Evolutionary conservation across 2,113 vertebrate genomes (phyloP).

Genomic region (Paramormyrops kingsleyae): DNA sequence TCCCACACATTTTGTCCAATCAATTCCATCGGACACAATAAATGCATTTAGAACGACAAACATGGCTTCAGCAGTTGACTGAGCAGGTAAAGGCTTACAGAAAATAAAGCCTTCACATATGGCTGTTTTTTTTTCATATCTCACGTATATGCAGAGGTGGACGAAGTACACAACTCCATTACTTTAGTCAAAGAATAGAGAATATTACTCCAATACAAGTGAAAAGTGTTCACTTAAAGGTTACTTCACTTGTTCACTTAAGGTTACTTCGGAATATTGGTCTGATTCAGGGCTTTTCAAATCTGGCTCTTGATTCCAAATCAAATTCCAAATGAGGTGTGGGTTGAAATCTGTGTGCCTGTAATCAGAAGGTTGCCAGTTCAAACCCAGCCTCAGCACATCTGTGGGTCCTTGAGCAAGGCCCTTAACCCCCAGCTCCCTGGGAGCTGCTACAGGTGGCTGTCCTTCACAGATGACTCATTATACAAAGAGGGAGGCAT

Average conservation of each 20-base stretch:
- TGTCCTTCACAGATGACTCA: not conserved
- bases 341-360: not conserved
- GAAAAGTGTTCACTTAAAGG: too few relatives aligned
- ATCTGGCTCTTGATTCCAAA: too few relatives aligned
- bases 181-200: too few relatives aligned
- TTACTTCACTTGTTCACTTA: too few relatives aligned
- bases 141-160: too few relatives aligned
- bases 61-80: not conserved
- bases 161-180: too few relatives aligned
- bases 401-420: not conserved
- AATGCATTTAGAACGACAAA: not conserved
- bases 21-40: not conserved
- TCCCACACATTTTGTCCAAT: not conserved
- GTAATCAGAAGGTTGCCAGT: not conserved
- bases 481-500: too few relatives aligned
- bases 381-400: not conserved
- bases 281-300: too few relatives aligned
- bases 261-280: too few relatives aligned
- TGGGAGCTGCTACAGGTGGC: not conserved
- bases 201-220: too few relatives aligned
- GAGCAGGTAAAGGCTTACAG: not conserved
- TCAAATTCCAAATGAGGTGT: too few relatives aligned
- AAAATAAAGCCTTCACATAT: not conserved
- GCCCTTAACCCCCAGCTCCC: not conserved
- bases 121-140: too few relatives aligned